These are phyloP conservation scores for Manis crassicaudata DNA, from an alignment of 2,797 vertebrate species.

Conservation along the genomic window DNA sequence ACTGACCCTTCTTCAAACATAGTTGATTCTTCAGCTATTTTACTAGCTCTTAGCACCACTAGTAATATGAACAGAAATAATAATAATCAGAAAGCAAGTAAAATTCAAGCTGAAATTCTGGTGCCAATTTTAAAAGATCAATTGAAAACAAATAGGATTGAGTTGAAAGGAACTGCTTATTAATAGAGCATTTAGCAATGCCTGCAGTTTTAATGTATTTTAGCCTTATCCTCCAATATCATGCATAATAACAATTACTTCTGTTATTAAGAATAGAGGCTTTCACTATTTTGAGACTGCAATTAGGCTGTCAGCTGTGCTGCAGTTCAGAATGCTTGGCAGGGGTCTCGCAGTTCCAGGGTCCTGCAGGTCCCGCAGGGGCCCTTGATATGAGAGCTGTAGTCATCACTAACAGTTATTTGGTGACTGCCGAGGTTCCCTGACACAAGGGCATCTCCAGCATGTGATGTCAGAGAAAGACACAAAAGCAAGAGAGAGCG, in stretches of 20 bases:
- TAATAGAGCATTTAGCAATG: not conserved
- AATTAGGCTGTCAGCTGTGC: not conserved
- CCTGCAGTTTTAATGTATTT: not conserved
- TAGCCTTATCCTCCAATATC: not conserved
- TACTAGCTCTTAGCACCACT: not conserved
- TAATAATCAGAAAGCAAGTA: not conserved
- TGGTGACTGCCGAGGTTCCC: not conserved
- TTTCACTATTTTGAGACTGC: not conserved
- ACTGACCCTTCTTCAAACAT: not conserved
- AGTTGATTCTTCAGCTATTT: not conserved
- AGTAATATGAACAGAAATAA: conserved; percentile 32
- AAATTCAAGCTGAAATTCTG: conserved; percentile 26
- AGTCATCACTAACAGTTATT: not conserved
- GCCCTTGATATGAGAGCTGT: accelerated
- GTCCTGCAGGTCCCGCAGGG: not conserved
- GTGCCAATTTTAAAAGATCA: not conserved
- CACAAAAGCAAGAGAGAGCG: not conserved
- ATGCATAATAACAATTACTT: not conserved
- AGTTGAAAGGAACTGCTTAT: not conserved
- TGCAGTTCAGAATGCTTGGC: not conserved
- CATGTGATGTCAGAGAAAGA: not conserved
- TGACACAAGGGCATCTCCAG: not conserved
- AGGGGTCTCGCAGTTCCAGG: not conserved
- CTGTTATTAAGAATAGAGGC: not conserved
- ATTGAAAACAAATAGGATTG: not conserved